These are phyloP conservation scores for Myocastor coypus DNA, from an alignment of 2,113 vertebrate species.

Conservation along the genomic window DNA sequence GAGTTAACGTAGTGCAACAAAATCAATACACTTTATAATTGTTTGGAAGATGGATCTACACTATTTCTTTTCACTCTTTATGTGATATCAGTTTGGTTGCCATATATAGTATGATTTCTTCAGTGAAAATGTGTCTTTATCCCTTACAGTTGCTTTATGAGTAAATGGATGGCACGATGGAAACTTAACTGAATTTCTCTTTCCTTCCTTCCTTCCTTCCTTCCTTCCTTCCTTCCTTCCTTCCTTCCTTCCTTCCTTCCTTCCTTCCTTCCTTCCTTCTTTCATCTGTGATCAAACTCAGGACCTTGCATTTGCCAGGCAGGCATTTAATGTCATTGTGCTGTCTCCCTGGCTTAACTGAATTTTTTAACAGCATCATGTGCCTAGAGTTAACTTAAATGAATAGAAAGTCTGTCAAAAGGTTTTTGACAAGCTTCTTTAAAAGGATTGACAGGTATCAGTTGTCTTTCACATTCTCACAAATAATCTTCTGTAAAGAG, in stretches of 20 bases:
- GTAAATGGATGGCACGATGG: background rate
- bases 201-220: too few species aligned
- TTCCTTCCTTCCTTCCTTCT: too few species aligned
- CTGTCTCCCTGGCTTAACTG: background rate
- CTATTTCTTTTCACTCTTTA: background rate
- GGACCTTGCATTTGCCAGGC: too few species aligned
- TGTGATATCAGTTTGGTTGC: background rate
- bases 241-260: too few species aligned
- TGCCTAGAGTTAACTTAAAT: background rate
- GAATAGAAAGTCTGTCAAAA: background rate
- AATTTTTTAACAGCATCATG: background rate
- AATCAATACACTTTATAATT: background rate
- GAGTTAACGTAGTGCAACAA: slow-evolving; percentile 38
- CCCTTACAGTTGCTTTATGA: background rate
- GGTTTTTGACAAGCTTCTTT: slow-evolving; percentile 4
- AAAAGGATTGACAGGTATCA: background rate
- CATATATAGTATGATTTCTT: background rate
- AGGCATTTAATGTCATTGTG: too few species aligned
- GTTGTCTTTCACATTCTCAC: background rate
- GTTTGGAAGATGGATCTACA: background rate
- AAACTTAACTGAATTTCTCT: background rate
- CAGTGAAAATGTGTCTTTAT: background rate
- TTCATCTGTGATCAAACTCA: too few species aligned
- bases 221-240: too few species aligned
- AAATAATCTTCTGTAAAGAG: background rate